A percentile compares a stretch with the other conserved stretches of the same genome.
Evolutionary conservation across 2,797 vertebrate genomes (phyloP).

Genomic region (Dendrocincla tyrannina): DNA sequence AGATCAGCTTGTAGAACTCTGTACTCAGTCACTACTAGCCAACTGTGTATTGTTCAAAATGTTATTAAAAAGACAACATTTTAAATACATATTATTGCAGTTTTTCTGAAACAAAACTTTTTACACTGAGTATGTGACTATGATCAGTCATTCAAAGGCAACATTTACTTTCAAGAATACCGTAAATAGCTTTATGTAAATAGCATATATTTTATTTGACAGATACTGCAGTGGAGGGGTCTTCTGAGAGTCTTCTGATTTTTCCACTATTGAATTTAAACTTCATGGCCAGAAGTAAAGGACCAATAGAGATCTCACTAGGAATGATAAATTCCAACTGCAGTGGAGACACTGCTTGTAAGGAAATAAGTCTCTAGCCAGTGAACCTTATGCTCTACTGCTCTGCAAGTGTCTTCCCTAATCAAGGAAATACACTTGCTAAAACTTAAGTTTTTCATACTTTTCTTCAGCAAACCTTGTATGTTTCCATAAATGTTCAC

Average conservation of each 20-base stretch:
- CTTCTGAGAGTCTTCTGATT: neutral
- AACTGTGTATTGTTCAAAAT: neutral
- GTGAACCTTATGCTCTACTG: neutral
- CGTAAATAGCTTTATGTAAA: neutral
- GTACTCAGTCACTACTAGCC: neutral
- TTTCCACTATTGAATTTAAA: neutral
- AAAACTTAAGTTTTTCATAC: neutral
- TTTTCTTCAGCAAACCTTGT: neutral
- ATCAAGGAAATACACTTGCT: neutral
- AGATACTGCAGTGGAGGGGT: neutral
- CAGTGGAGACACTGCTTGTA: neutral
- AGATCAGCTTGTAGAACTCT: neutral
- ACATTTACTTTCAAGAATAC: neutral
- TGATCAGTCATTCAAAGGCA: neutral
- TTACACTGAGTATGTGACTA: neutral
- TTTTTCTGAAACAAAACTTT: neutral
- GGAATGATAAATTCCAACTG: neutral
- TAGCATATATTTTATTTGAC: neutral
- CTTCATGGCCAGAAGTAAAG: neutral
- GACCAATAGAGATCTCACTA: neutral
- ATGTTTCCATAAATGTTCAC: neutral
- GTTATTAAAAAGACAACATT: neutral
- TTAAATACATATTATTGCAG: neutral
- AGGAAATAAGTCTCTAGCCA: neutral
- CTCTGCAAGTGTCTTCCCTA: neutral